A percentile compares a stretch with the other conserved stretches of the same genome.
Evolutionary conservation across 2,888 invertebrate genomes (phyloP).

Genomic region (Latrodectus hesperus): DNA sequence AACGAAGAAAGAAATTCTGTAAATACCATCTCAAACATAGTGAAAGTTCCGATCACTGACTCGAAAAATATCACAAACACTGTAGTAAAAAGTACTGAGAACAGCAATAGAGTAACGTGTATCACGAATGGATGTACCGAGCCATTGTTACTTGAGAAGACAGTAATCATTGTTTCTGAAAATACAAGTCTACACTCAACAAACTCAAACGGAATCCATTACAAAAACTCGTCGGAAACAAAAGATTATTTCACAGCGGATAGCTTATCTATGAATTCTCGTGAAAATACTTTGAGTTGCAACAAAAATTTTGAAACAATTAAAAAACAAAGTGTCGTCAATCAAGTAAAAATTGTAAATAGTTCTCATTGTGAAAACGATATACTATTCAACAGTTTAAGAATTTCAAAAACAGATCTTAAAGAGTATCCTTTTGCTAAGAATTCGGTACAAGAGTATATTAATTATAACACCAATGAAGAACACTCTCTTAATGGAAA

Average conservation of each 20-base stretch:
- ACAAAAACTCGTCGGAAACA: not conserved
- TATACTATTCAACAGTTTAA: too few species aligned
- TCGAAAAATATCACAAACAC: not conserved
- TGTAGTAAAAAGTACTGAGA: not conserved
- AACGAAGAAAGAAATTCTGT: not conserved
- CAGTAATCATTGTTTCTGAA: constrained; percentile 58
- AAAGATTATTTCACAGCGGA: not conserved
- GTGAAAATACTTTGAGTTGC: not conserved
- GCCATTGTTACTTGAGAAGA: constrained; percentile 37
- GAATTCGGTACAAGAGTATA: too few species aligned
- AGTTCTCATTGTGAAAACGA: too few species aligned
- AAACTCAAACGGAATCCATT: not conserved
- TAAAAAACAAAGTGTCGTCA: not conserved
- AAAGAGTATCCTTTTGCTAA: too few species aligned
- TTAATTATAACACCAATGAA: too few species aligned
- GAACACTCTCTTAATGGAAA: too few species aligned
- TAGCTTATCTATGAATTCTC: constrained; percentile 13
- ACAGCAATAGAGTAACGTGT: not conserved
- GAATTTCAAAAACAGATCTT: too few species aligned
- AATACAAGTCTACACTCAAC: not conserved
- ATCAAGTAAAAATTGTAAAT: not conserved
- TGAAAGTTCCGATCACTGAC: not conserved
- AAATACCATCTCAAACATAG: not conserved
- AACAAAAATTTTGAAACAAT: not conserved
- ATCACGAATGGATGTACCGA: not conserved